Percentiles rank a stretch among this genome's conserved stretches.
Evolutionary conservation across 2,888 invertebrate genomes (phyloP).

Genomic region (Hypsopygia costalis): DNA sequence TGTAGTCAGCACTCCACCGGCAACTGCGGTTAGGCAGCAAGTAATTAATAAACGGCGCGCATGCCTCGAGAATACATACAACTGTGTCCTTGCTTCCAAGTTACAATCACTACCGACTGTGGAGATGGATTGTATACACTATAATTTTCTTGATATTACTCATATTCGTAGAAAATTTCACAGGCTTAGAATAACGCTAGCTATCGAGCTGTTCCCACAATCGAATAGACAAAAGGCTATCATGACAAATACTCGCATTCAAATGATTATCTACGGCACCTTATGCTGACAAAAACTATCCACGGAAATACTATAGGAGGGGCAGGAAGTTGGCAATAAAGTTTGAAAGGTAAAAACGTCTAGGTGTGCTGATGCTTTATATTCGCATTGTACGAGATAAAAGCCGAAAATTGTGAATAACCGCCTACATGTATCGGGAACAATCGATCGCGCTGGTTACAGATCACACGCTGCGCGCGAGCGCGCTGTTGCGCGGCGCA

Average conservation of each 20-base stretch:
- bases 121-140: not conserved
- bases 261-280: conserved; percentile 4
- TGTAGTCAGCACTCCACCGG: conserved; percentile 31
- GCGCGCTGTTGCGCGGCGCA: conserved; percentile 50
- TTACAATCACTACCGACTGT: not conserved
- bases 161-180: not conserved
- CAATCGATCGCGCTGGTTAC: conserved; percentile 58
- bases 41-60: conserved; percentile 4
- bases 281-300: conserved; percentile 11
- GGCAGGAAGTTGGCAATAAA: conserved; percentile 66
- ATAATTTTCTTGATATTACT: no score
- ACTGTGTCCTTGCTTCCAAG: conserved; percentile 10
- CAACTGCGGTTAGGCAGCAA: not conserved
- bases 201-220: conserved; percentile 2
- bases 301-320: conserved; percentile 44
- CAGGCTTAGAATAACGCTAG: not conserved
- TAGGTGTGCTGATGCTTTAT: conserved; percentile 62
- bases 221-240: conserved; percentile 2
- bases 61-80: conserved; percentile 2
- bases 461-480: conserved; percentile 75
- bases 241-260: not conserved
- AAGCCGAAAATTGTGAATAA: conserved; percentile 64
- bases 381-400: conserved; percentile 56
- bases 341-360: conserved; percentile 45
- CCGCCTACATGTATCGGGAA: conserved; percentile 59